Percentiles rank a stretch among this genome's conserved stretches.
These are phyloP conservation scores for Antedon mediterranea DNA, from an alignment of 53 echinoderm and acorn worm species.

Conservation along the genomic window DNA sequence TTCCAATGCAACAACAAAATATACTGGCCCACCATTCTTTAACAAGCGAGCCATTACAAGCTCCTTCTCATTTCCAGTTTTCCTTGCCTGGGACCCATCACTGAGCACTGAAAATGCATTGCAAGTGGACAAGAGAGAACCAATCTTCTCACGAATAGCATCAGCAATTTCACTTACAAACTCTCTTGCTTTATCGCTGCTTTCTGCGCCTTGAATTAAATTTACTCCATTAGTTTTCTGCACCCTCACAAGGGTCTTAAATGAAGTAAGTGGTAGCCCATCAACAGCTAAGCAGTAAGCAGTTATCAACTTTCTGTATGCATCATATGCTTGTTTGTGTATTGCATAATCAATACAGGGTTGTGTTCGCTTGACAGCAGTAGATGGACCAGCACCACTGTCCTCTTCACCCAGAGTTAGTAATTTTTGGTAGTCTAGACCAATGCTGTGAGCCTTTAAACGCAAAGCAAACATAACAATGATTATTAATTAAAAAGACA, in stretches of 20 bases:
- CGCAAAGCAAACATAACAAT: too few relatives aligned
- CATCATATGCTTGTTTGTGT: conserved; percentile 6
- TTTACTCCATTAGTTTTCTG: conserved; percentile 29
- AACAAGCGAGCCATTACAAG: conserved; percentile 26
- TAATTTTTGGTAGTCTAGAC: conserved; percentile 18
- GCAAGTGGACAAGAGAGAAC: conserved; percentile 2
- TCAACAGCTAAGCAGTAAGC: conserved; percentile 24
- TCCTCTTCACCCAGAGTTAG: conserved; percentile 9
- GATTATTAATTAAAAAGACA: too few relatives aligned
- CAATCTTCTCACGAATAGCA: conserved; percentile 35
- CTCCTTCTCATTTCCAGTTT: conserved; percentile 37
- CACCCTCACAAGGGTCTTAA: conserved; percentile 19
- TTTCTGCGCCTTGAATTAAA: conserved; percentile 15
- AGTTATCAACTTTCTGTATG: conserved; percentile 29
- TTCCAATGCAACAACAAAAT: conserved; percentile 23
- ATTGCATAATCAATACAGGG: conserved; percentile 15
- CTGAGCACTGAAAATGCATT: conserved; percentile 24
- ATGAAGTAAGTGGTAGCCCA: conserved; percentile 19
- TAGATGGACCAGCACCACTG: neutral
- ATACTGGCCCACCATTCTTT: conserved; percentile 21
- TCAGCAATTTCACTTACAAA: conserved; percentile 29
- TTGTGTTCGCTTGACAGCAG: conserved; percentile 7
- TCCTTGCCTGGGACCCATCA: conserved; percentile 36
- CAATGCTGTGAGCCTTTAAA: conserved; percentile 15
- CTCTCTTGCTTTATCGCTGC: conserved; percentile 3